phyloP scores from a whole-genome alignment of 1,140 invertebrate genomes.

The Plectus sambesii region DNA sequence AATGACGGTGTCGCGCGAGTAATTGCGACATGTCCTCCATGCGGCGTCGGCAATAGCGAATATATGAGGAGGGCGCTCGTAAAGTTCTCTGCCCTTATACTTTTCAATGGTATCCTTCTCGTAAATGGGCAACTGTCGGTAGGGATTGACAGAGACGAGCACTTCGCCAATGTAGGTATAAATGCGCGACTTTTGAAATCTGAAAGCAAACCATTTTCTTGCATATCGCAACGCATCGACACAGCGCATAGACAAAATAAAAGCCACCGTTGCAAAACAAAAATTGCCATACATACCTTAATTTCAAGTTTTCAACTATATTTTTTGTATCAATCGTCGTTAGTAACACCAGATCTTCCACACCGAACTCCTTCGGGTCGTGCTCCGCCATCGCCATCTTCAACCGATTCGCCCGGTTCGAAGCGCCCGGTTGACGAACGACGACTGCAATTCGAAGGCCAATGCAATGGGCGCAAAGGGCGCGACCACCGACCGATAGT shows the following conservation, averaged over 20 bases:
- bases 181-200: conserved; percentile 73
- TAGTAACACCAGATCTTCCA: conserved; percentile 34
- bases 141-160: conserved; percentile 79
- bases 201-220: conserved; percentile 45
- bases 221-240: not conserved
- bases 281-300: conserved; percentile 22
- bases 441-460: too few relatives aligned
- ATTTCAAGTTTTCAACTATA: conserved; percentile 30
- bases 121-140: conserved; percentile 72
- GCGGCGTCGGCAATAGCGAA: conserved; percentile 82
- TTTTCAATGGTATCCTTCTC: conserved; percentile 63
- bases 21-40: conserved; percentile 78
- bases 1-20: conserved; percentile 80
- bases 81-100: conserved; percentile 79
- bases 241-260: not conserved
- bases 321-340: conserved; percentile 17
- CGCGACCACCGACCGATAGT: too few relatives aligned
- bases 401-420: too few relatives aligned
- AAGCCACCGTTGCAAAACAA: not conserved
- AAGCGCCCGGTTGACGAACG: too few relatives aligned
- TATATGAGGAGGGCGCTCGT: conserved; percentile 84
- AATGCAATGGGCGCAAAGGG: too few relatives aligned
- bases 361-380: conserved; percentile 31
- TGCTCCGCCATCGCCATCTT: conserved; percentile 27
- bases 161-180: conserved; percentile 91